A percentile compares a stretch with the other conserved stretches of the same genome.
phyloP scores from a whole-genome alignment of 2,888 invertebrate species.

The Eurois occulta region DNA sequence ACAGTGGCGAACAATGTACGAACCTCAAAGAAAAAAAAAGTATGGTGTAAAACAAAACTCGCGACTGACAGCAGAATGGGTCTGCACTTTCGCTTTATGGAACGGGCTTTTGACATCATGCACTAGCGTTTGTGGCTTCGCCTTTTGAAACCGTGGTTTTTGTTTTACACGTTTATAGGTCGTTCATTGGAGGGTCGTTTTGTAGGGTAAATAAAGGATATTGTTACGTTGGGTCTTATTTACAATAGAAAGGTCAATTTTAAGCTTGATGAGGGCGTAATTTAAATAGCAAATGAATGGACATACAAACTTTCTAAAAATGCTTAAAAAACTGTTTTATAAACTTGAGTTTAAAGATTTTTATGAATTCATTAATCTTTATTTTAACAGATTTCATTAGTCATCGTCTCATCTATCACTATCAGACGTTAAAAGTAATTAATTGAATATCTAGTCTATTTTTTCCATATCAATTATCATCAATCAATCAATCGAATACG shows the following conservation, averaged over 20 bases:
- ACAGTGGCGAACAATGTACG: conserved; percentile 40
- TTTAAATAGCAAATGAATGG: not conserved
- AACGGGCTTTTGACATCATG: conserved; percentile 60
- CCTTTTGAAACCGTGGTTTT: conserved; percentile 47
- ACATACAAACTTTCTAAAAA: not conserved
- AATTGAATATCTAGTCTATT: not conserved
- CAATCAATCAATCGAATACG: conserved; percentile 14
- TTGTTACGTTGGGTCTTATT: not conserved
- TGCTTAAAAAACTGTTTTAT: not conserved
- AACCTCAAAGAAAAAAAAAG: conserved; percentile 25
- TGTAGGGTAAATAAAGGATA: not conserved
- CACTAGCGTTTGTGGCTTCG: conserved; percentile 35
- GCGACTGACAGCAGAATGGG: conserved; percentile 60
- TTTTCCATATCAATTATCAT: not conserved
- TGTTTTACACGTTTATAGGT: conserved; percentile 44
- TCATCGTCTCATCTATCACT: not conserved
- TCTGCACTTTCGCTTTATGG: conserved; percentile 59
- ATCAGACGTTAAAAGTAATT: not conserved
- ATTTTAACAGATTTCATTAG: not conserved
- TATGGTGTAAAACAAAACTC: conserved; percentile 45
- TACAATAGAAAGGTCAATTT: not conserved
- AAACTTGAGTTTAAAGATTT: not conserved
- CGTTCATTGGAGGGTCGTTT: conserved; percentile 11
- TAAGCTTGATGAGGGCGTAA: not conserved
- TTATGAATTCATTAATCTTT: not conserved